phyloP scores from a whole-genome alignment of 2,113 vertebrate species.

The Atrichornis clamosus region DNA sequence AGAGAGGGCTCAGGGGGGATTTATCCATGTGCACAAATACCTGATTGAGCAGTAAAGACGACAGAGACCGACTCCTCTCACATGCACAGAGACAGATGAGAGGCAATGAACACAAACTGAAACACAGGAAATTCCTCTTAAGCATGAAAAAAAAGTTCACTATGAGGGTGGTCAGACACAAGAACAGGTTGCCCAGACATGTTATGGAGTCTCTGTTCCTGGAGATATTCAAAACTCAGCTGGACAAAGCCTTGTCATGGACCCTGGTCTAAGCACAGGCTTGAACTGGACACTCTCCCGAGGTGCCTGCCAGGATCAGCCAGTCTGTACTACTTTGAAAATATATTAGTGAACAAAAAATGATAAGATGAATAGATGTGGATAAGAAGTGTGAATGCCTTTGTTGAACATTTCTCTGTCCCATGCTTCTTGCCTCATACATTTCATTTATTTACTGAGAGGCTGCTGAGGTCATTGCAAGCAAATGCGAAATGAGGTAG shows the following conservation, averaged over 20 bases:
- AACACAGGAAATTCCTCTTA: not conserved
- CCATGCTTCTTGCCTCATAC: not conserved
- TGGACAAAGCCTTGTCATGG: not conserved
- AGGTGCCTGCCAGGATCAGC: not conserved
- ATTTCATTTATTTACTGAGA: not conserved
- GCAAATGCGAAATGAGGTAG: not conserved
- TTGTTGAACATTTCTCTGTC: not conserved
- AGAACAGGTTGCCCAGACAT: not conserved
- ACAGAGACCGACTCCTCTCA: not conserved
- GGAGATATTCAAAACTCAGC: not conserved
- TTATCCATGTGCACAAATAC: not conserved
- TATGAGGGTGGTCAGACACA: rapidly evolving
- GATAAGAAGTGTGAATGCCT: not conserved
- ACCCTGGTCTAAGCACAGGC: not conserved
- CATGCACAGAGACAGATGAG: not conserved
- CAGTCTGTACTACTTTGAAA: not conserved
- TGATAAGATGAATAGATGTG: not conserved
- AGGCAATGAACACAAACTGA: not conserved
- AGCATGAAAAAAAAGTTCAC: not conserved
- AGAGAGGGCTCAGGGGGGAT: not conserved
- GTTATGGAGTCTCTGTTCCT: not conserved
- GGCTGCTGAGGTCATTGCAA: not conserved
- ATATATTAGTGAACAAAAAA: not conserved
- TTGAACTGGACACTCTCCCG: not conserved
- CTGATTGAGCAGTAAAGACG: not conserved